Evolutionary conservation across 2,113 vertebrate species (phyloP), one percentile per base, ranked within the genome.

Genomic region (Haplochromis vanheusdeni): DNA sequence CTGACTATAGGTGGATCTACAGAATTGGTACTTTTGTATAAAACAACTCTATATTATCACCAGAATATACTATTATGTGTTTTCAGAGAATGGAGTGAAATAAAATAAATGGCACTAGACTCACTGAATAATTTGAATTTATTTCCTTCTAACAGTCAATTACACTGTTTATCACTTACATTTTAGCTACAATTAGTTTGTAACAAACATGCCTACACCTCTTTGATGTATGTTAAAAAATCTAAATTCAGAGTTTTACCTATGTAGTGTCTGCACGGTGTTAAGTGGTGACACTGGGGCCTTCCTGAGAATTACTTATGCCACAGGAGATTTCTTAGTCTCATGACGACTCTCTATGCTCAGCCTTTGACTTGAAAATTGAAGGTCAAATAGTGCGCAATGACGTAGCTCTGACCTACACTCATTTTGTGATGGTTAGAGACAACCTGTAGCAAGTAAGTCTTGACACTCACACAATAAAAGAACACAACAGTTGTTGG

Each of bases 21-120:
- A 42, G 75, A 35, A 58, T n/a, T 17, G 14, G 31, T 49, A 83
- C 4, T 19, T 73, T 75, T 87, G 45, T 83, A 77, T 47, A 83
- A 26, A 23, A 19, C 82, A 42, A 73, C 54, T 42, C 45, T 84
- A 60, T 91, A 40, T 87, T 58, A 70, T 77, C 54, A 68, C 62
- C 13, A 79, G 45, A 80, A 83, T 75, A 54, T 80, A 28, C 3
- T 62, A 17, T 54, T 31, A 31, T 68, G 31, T 90, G 51, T 87
- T 83, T 80, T 47, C 58, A 55, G 37, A 88, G 26, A 86, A 82
- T 84, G 54, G 70, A 87, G 28, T 82, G 40, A 92, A 89, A 88
- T 88, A 89, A 90, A 77, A 89, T 9, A 88, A 81, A 90, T 92
- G 79, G 86, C 86, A 91, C 83, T 81, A 81, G 35, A 87, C 28